phyloP scores from a whole-genome alignment of 2,797 vertebrate species.

The Crax fasciolata region DNA sequence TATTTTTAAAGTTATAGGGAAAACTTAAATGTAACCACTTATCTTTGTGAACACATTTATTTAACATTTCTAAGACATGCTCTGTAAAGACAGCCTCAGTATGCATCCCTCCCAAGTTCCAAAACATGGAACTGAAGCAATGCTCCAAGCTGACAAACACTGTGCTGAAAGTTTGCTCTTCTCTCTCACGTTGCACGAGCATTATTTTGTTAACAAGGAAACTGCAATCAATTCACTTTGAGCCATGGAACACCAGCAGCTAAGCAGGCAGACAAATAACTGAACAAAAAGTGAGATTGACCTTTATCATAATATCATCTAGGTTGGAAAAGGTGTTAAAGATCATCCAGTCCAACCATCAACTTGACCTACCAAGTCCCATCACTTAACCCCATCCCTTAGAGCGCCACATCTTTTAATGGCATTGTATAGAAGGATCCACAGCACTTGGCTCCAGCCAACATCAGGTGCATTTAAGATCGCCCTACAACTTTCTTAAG shows the following conservation, averaged over 20 bases:
- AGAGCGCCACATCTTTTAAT: background rate
- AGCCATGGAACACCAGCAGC: background rate
- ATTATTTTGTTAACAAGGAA: background rate
- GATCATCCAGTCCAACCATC: background rate
- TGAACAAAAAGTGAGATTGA: background rate
- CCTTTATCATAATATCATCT: background rate
- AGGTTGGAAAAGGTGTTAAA: background rate
- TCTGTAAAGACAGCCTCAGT: background rate
- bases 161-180: background rate
- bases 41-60: background rate
- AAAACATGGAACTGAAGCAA: background rate
- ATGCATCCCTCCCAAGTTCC: rapidly evolving
- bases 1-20: background rate
- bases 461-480: background rate
- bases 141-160: background rate
- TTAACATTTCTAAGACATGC: background rate
- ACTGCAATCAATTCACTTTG: background rate
- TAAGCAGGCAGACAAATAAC: background rate
- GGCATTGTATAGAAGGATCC: background rate
- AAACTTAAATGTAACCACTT: background rate
- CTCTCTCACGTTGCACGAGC: rapidly evolving
- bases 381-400: background rate
- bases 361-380: background rate
- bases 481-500: background rate
- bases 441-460: background rate